A percentile compares a stretch with the other conserved stretches of the same genome.
phyloP scores from a whole-genome alignment of 2,797 vertebrate species.

The Pangasius larnaudii region DNA sequence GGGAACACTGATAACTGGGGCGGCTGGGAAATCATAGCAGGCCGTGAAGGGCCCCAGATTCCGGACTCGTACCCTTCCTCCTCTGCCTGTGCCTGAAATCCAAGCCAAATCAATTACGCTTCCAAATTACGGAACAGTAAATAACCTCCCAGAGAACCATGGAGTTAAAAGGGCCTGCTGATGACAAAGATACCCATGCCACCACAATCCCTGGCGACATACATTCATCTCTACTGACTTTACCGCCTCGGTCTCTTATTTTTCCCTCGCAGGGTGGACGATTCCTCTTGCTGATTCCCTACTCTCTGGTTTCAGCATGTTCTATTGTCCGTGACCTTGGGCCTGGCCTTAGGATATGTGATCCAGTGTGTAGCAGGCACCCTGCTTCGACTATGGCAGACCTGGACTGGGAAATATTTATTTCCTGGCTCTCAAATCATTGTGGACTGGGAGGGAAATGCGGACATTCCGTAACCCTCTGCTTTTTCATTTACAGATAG shows the following conservation, averaged over 20 bases:
- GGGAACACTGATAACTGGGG: constrained; percentile 48
- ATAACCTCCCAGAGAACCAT: constrained; percentile 68
- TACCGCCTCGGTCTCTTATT: background rate
- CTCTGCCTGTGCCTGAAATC: constrained; percentile 69
- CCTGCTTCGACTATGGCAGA: constrained; percentile 40
- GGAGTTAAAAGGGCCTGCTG: constrained; percentile 66
- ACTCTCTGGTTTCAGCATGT: constrained; percentile 57
- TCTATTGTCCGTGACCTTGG: constrained; percentile 58
- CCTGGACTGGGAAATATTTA: constrained; percentile 34
- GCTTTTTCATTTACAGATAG: constrained; percentile 23
- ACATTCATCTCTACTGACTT: background rate
- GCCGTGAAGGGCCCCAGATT: constrained; percentile 53
- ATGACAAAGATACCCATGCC: constrained; percentile 43
- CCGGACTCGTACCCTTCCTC: constrained; percentile 52
- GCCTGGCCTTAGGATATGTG: constrained; percentile 55
- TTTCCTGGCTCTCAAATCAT: constrained; percentile 36
- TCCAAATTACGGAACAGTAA: constrained; percentile 78
- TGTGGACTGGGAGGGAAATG: background rate
- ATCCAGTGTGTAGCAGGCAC: constrained; percentile 59
- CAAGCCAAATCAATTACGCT: constrained; percentile 78
- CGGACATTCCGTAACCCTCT: constrained; percentile 26
- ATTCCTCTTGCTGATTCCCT: constrained; percentile 21
- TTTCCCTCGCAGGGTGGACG: constrained; percentile 7
- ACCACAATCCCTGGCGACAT: background rate
- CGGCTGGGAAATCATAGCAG: constrained; percentile 34